Evolutionary conservation across 1,140 invertebrate species (phyloP), one percentile per base, ranked within the genome.

Genomic region (Bombus difficillimus): DNA sequence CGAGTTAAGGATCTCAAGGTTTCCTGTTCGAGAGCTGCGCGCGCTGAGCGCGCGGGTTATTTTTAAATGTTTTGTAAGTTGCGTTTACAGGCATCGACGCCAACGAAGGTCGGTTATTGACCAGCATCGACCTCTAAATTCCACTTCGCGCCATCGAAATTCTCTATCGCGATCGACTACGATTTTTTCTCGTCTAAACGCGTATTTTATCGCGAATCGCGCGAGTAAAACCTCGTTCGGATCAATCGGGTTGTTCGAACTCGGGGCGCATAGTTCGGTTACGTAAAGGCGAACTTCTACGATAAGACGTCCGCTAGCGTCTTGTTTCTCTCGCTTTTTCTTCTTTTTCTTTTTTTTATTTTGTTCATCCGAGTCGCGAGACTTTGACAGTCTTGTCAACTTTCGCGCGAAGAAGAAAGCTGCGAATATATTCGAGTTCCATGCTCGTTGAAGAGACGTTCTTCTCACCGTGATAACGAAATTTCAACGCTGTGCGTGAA

Each of bases 21-120:
- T 87, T 89, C 37, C 80, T 83, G 79, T 86, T 89, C 68, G 80
- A 71, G 82, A 47, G 43, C 43, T 47, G 43, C 43, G 43, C 43
- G 43, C 13, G 78, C 80, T 86, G 37, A 57, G 43, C 53, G 73
- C 88, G 64, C 53, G 12, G 53, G 77, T 77, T 91, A 91, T 91
- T 91, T 91, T 91, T 91, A 91, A 91, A 91, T 77, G 78, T 91
- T 86, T 86, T 83, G 83, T 88, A 89, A 88, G 82, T 81, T 37
- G 47, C 39, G 73, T 69, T 64, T 41, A 32, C n/a, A 82, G 43
- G 53, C 82, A 74, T 81, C 72, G 68, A 59, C 73, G 85, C 78
- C 43, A 47, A n/a, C 88, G 81, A 89, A 90, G 89, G 90, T 87
- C 89, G 87, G 89, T 90, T 90, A 90, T 91, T 90, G 89, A 91